phyloP scores from a whole-genome alignment of 2,113 vertebrate genomes.

The Perca flavescens region DNA sequence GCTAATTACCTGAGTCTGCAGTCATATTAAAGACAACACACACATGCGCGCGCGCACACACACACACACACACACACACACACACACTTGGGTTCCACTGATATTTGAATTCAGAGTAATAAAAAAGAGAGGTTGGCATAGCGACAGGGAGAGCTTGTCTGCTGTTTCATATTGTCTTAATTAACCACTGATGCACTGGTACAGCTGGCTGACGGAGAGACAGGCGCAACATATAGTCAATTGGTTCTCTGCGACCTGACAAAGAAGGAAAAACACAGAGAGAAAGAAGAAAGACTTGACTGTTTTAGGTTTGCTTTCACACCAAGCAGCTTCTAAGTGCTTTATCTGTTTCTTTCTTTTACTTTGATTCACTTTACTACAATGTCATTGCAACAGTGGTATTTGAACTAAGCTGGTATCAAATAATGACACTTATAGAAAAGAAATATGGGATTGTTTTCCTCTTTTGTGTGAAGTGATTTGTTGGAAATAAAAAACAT shows the following conservation, averaged over 20 bases:
- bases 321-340: background rate
- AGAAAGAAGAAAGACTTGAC: slow-evolving; percentile 16
- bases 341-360: background rate
- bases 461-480: background rate
- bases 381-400: background rate
- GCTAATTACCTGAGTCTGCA: slow-evolving; percentile 81
- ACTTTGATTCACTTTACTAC: background rate
- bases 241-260: slow-evolving; percentile 18
- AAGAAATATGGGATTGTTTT: background rate
- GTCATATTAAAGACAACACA: slow-evolving; percentile 43
- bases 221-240: slow-evolving; percentile 40
- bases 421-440: background rate
- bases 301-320: background rate
- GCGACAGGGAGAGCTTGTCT: slow-evolving; percentile 65
- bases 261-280: background rate
- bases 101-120: slow-evolving; percentile 74
- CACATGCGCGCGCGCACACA: background rate
- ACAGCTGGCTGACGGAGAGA: slow-evolving; percentile 26
- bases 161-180: slow-evolving; percentile 65
- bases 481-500: background rate
- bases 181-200: slow-evolving; percentile 40
- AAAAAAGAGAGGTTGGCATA: slow-evolving; percentile 70
- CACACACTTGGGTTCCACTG: background rate
- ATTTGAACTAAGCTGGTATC: background rate
- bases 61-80: slow-evolving; percentile 4